A percentile compares a stretch with the other conserved stretches of the same genome.
These are phyloP conservation scores for Molorchus minor DNA, from an alignment of 2,888 invertebrate genomes.

Conservation along the genomic window DNA sequence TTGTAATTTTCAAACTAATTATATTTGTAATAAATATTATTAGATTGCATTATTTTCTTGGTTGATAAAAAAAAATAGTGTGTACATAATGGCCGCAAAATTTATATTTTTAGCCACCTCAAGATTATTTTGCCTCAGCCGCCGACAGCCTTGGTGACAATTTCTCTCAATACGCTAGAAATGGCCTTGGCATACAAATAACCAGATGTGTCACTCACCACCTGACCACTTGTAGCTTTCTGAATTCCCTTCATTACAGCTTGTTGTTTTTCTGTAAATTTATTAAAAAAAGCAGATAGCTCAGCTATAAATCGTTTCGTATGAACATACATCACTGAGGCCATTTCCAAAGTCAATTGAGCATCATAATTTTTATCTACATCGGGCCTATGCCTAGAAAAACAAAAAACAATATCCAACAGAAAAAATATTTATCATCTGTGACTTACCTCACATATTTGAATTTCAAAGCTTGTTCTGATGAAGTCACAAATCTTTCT, in stretches of 20 bases:
- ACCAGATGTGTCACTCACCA: constrained; percentile 57
- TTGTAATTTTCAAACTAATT: too few species aligned
- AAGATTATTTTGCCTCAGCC: too few species aligned
- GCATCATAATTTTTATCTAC: constrained; percentile 69
- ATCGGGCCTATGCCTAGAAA: constrained; percentile 62
- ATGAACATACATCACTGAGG: constrained; percentile 92
- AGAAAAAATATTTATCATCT: neutral
- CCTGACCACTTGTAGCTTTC: constrained; percentile 70
- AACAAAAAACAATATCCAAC: constrained; percentile 17
- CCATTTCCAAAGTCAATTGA: constrained; percentile 81
- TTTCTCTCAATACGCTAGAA: too few species aligned
- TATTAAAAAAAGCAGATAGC: constrained; percentile 84
- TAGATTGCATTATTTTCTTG: too few species aligned
- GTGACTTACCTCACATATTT: constrained; percentile 68
- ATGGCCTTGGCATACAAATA: too few species aligned
- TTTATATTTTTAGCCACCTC: too few species aligned
- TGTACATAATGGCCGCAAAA: too few species aligned
- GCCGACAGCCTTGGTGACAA: too few species aligned
- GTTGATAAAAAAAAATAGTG: too few species aligned
- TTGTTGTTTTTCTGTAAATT: constrained; percentile 81
- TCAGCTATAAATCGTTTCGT: constrained; percentile 93
- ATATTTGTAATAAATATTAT: too few species aligned
- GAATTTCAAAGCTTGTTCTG: constrained; percentile 82
- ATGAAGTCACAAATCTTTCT: constrained; percentile 83
- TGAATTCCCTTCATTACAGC: constrained; percentile 76